Base-by-base conservation (phyloP, 2,888 invertebrate species). In the Eupithecia insigniata region DNA sequence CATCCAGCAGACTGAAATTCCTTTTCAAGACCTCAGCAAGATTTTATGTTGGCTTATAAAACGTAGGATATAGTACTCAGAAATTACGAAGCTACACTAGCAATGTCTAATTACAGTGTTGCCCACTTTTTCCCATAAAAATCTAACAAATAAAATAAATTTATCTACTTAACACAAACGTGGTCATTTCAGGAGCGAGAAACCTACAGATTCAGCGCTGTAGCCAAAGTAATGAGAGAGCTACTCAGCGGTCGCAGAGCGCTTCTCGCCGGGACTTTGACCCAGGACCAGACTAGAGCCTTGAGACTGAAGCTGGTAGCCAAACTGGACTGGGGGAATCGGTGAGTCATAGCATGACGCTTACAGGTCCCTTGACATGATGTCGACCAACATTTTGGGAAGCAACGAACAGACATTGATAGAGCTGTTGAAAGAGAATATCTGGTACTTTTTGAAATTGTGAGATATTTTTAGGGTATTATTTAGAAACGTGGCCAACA, bases 291-390 rank as follows among this genome's bases (percentile, higher is more conserved):
- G 91, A 98, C 97, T 1, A 94, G 96, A 75, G 98, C 98, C 78
- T 90, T 98, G 73, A 97, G 98, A 87, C 93, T 97, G 84, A 97
- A 97, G 86, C 97, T 98, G 72, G 98, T 98, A 79, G 96, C 97
- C 72, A 98, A 98, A 93, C 97, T 99, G 69, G 99, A 99, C 92
- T 99, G 98, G 98, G 99, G 99, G 69, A 99, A 99, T 95, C 96
- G 98, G 98, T 98, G 90, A 97, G 97, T 96, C 70, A 58, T 51
- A 55, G 30, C 60, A 46, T 69, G 61, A 30, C 60, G 36, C 36
- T 36, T 64, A 36, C 36, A 64, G 34, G 18, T 30, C 18, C 2
- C 30, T 8, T 18, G 60, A 30, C 18, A 8, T 60, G 2, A 60
- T 18, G 55, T 5, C 12, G 26, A 26, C 4, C 12, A 14, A 26